phyloP scores from a whole-genome alignment of 2,888 invertebrate genomes.

The Xylota sylvarum region DNA sequence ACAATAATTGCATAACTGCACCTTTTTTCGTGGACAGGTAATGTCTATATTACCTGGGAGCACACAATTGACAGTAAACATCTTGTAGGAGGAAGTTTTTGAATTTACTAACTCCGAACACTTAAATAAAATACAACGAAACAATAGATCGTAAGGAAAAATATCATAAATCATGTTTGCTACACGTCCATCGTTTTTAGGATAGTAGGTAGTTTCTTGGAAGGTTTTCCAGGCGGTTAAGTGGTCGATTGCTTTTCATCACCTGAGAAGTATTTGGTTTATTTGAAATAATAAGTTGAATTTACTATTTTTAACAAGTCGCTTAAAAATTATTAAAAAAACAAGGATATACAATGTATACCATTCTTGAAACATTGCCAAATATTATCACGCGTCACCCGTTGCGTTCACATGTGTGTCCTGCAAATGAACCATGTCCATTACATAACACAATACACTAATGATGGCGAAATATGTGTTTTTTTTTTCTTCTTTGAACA shows the following conservation, averaged over 20 bases:
- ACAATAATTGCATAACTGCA: slow-evolving; percentile 50
- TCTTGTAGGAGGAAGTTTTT: slow-evolving; percentile 27
- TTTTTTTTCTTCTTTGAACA: not conserved
- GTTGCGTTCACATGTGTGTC: slow-evolving; percentile 12
- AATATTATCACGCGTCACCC: slow-evolving; percentile 19
- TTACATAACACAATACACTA: slow-evolving; percentile 19
- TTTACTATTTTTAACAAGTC: not conserved
- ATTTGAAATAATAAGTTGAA: not conserved
- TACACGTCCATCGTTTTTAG: not conserved
- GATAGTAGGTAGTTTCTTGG: not conserved
- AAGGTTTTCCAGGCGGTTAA: not conserved
- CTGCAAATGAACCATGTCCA: not conserved
- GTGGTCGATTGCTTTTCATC: not conserved
- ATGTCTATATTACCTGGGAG: not conserved
- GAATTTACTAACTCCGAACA: not conserved
- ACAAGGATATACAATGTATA: not conserved
- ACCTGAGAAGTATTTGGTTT: not conserved
- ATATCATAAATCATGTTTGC: slow-evolving; percentile 13
- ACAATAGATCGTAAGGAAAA: not conserved
- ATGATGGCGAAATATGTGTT: not conserved
- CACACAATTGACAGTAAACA: slow-evolving; percentile 50
- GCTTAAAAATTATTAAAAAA: not conserved
- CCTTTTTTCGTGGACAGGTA: slow-evolving; percentile 39
- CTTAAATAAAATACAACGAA: not conserved
- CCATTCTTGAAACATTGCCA: not conserved